Evolutionary conservation across 2,113 vertebrate genomes (phyloP).

Genomic region (Crocuta crocuta): DNA sequence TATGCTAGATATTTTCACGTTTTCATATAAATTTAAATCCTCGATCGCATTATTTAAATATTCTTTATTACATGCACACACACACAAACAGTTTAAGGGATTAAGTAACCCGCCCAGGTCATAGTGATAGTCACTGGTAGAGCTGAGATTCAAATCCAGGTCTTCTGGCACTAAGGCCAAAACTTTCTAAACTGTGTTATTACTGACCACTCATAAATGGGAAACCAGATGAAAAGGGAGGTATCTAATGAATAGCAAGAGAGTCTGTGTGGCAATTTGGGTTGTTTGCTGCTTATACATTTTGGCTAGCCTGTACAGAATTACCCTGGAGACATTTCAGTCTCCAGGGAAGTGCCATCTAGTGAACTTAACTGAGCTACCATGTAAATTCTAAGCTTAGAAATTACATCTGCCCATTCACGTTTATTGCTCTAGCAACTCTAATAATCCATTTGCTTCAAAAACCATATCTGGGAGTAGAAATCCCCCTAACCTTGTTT

Average conservation of each 20-base stretch:
- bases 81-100: not conserved
- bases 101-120: not conserved
- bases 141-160: not conserved
- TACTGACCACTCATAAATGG: not conserved
- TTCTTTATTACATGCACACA: not conserved
- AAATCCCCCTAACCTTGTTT: not conserved
- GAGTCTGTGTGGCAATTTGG: not conserved
- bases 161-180: not conserved
- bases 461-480: not conserved
- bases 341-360: not conserved
- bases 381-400: not conserved
- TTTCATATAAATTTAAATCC: slow-evolving; percentile 18
- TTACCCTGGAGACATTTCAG: not conserved
- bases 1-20: not conserved
- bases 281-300: not conserved
- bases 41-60: not conserved
- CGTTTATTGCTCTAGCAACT: not conserved
- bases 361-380: not conserved
- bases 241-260: not conserved
- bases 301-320: not conserved
- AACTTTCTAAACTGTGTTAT: not conserved
- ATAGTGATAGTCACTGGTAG: not conserved
- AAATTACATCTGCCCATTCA: not conserved
- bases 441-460: not conserved
- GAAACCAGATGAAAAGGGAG: not conserved